Evolutionary conservation across 2,888 invertebrate genomes (phyloP).

Genomic region (Bursaphelenchus okinawaensis): DNA sequence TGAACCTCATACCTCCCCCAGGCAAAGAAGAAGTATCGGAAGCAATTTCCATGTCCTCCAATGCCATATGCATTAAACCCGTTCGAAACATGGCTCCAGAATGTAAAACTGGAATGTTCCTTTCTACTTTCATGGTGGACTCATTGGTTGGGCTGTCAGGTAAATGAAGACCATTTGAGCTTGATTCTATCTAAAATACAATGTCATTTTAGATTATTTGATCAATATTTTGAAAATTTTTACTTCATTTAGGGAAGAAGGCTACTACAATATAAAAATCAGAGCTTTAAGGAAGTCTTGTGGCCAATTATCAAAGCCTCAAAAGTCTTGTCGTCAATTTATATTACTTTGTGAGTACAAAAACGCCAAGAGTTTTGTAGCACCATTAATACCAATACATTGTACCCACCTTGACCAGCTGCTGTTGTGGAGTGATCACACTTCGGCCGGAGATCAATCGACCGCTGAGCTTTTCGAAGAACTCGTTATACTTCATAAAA

Average conservation of each 20-base stretch:
- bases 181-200: not conserved
- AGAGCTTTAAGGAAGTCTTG: too few species aligned
- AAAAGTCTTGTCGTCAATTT: too few species aligned
- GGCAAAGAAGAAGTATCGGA: not conserved
- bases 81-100: conserved; percentile 80
- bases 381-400: too few species aligned
- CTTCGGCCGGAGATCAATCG: not conserved
- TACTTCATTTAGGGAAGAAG: too few species aligned
- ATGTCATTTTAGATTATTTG: not conserved
- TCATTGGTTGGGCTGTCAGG: not conserved
- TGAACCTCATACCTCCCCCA: not conserved
- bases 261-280: too few species aligned
- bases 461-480: conserved; percentile 34
- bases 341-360: too few species aligned
- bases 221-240: too few species aligned
- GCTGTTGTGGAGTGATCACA: not conserved
- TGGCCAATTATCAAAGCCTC: too few species aligned
- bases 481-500: conserved; percentile 55
- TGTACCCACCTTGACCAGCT: not conserved
- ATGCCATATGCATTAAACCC: conserved; percentile 74
- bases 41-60: conserved; percentile 1
- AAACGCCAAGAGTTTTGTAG: too few species aligned
- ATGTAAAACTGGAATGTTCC: conserved; percentile 52
- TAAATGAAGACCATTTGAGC: not conserved
- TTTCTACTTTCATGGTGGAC: not conserved